These are phyloP conservation scores for Chironomus tepperi DNA, from an alignment of 1,140 invertebrate genomes.

Conservation along the genomic window DNA sequence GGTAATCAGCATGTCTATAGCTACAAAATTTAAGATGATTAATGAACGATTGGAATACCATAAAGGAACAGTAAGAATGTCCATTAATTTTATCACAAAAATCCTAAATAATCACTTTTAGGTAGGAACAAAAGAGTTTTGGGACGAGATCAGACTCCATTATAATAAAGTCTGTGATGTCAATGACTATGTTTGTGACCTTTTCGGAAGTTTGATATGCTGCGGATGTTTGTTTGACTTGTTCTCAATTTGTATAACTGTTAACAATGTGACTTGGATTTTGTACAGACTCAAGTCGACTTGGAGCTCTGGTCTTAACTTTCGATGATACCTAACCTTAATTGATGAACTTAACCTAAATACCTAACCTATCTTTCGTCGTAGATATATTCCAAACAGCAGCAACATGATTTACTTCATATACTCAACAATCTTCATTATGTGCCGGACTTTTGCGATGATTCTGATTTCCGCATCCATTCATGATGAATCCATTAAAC, in stretches of 20 bases:
- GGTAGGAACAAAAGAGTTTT: too few relatives aligned
- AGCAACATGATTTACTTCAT: constrained; percentile 50
- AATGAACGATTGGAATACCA: constrained; percentile 40
- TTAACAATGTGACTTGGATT: too few relatives aligned
- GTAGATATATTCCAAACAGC: too few relatives aligned
- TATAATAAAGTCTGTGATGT: constrained; percentile 48
- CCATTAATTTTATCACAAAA: constrained; percentile 36
- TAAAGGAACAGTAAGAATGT: constrained; percentile 33
- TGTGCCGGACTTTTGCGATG: constrained; percentile 46
- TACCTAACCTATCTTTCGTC: too few relatives aligned
- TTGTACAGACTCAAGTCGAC: too few relatives aligned
- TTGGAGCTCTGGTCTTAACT: too few relatives aligned
- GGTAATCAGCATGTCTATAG: constrained; percentile 48
- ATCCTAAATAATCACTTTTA: constrained; percentile 44
- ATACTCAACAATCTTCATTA: constrained; percentile 50
- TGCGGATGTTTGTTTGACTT: too few relatives aligned
- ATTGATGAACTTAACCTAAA: too few relatives aligned
- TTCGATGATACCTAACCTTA: too few relatives aligned
- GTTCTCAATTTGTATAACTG: too few relatives aligned
- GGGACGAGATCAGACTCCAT: constrained; percentile 49
- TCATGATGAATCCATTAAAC: constrained; percentile 48
- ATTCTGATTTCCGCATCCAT: constrained; percentile 50
- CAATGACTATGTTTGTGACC: too few relatives aligned
- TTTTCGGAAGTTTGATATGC: too few relatives aligned
- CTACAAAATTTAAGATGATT: constrained; percentile 49